Conservation (phyloP, 2,113 vertebrate genomes). For the Phalacrocorax pelagicus region DNA sequence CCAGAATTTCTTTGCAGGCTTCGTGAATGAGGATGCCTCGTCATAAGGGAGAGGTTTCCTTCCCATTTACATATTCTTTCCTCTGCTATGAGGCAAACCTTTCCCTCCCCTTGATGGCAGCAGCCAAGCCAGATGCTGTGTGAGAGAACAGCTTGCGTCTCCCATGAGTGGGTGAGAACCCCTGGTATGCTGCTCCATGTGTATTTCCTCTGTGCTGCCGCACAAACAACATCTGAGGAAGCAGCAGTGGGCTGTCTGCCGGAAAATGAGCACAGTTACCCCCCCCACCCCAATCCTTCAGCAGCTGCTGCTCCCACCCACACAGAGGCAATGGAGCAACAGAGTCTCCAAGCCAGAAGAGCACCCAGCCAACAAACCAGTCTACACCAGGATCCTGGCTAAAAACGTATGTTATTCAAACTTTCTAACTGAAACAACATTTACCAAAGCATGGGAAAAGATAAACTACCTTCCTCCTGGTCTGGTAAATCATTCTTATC, state of each 20-base stretch:
- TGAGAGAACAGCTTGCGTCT: constrained; percentile 20
- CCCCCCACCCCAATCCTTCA: not conserved
- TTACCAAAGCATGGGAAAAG: not conserved
- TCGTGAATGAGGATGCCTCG: not conserved
- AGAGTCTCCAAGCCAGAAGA: not conserved
- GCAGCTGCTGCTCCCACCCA: constrained; percentile 25
- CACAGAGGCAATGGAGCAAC: not conserved
- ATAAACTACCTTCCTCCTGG: constrained; percentile 40
- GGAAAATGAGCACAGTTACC: not conserved
- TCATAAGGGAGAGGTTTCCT: not conserved
- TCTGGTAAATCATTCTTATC: not conserved
- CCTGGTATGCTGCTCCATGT: constrained; percentile 51
- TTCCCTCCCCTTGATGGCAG: not conserved
- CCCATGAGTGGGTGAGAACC: constrained; percentile 38
- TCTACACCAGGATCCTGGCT: not conserved
- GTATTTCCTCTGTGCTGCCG: constrained; percentile 30
- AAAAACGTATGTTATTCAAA: fast-evolving
- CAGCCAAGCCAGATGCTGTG: constrained; percentile 53
- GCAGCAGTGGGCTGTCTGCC: constrained; percentile 4
- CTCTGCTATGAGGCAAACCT: not conserved
- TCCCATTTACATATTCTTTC: not conserved
- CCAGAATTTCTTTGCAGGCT: not conserved
- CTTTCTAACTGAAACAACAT: not conserved
- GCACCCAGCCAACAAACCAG: not conserved
- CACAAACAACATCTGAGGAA: constrained; percentile 63